Base-by-base conservation (phyloP, 1,140 invertebrate species). In the Carposina sasakii region DNA sequence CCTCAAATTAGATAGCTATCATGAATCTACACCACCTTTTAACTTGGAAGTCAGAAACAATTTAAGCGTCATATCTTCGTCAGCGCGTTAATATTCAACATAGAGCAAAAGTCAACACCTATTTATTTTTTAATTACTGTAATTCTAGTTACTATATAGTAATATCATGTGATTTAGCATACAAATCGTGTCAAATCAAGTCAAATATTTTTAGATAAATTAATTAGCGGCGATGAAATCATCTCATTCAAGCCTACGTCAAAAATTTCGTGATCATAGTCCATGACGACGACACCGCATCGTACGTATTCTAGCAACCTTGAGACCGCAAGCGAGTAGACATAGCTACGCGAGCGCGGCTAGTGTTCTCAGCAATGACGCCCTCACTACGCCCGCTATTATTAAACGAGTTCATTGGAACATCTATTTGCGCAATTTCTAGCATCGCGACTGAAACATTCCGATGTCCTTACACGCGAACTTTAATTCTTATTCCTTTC, bases 391-490 rank as follows among this genome's bases (percentile, higher is more conserved):
- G 70, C 67, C 71, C 53, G 75, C 79, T 83, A 84, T 81, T 81
- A 81, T 81, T 84, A 81, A 84, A 81, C 70, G 77, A 84, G 76
- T 81, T 84, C 81, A 84, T 78, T 81, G 77, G 77, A 81, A 84
- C 77, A 81, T 84, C 79, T 81, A 81, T 84, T 84, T 84, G 76
- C 77, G 81, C 76, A 81, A 84, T 84, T 81, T 71, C 62, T 74
- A 79, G 69, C 70, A 72, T 72, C 67, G 67, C 67, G 58, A 55
- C 71, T 74, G 72, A 68, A 73, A 63, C 71, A 79, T 76, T 71
- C 64, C 67, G 66, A 70, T 74, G 76, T 81, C 76, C 72, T 81
- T 78, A 74, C 68, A 51, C 57, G 49, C 44, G 21, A 42, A 42
- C 47, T 41, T 48, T 17, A 21, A 36, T 26, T 41, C n/a, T n/a